Base-by-base conservation (phyloP, 2,113 vertebrate species). In the Aptenodytes patagonicus region DNA sequence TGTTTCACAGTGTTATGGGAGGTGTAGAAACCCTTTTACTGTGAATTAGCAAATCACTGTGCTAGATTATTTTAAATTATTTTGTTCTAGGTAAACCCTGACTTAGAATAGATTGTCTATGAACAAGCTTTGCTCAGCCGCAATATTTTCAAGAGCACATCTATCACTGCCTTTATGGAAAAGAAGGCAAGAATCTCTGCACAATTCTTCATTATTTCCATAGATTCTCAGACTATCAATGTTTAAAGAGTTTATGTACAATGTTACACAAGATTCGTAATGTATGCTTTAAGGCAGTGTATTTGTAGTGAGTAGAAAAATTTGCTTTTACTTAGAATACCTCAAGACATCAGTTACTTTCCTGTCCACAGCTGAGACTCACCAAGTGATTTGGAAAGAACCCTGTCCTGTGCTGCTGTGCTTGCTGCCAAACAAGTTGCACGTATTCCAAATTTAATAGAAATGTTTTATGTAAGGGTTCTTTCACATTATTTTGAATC, bases 11-110 rank as follows among this genome's bases (percentile, higher is more conserved):
- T 55, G 76, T 86, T 94, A 72, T 24, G 34, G 65, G 76, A 89
- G 85, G 36, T 83, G 26, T 65, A 57, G n/a, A 38, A 78, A 72
- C 26, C 14, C 10, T 77, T 92, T 73, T 75, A 84, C 57, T 68
- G n/a, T 32, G 57, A 77, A 93, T 88, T 95, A 89, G 57, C 54
- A 93, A 92, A 87, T 89, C 17, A 46, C 60, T 19, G 6, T 42
- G n/a, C 42, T 73, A 44, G 40, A 90, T 90, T 64, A 84, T 61
- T 93, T 94, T 58, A 79, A 95, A 95, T 96, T 55, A 73, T 60
- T 47, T 94, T 90, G 47, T 69, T 78, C 49, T 22, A 87, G 52
- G 51, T 80, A 83, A 83, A 64, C 82, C 76, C 68, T 86, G 68
- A 13, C 21, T 92, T 92, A 65, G 47, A 93, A 91, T 31, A 73